Evolutionary conservation across 2,888 invertebrate genomes (phyloP).

Genomic region (Drosophila robusta): DNA sequence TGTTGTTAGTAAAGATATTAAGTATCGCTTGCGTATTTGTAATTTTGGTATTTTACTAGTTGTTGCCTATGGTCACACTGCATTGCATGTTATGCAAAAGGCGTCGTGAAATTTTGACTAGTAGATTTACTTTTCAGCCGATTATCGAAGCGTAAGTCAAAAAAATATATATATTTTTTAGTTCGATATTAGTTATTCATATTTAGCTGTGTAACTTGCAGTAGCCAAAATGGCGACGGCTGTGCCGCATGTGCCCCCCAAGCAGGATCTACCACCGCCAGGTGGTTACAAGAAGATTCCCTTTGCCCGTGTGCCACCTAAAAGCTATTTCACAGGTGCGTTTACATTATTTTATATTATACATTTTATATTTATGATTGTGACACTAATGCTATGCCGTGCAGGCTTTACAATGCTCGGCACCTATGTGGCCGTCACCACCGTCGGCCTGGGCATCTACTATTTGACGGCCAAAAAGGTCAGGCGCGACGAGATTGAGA

Average conservation of each 20-base stretch:
- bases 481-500: constrained; percentile 88
- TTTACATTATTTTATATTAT: constrained; percentile 5
- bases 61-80: constrained; percentile 47
- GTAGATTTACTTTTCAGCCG: constrained; percentile 34
- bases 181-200: neutral
- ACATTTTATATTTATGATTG: neutral
- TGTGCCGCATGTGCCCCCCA: constrained; percentile 83
- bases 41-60: constrained; percentile 20
- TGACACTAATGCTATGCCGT: neutral
- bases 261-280: constrained; percentile 96
- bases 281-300: constrained; percentile 95
- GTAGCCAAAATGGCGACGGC: constrained; percentile 71
- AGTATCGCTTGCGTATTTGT: too few relatives aligned
- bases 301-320: constrained; percentile 90
- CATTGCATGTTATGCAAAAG: constrained; percentile 80
- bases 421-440: constrained; percentile 87
- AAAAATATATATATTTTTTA: neutral
- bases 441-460: constrained; percentile 87
- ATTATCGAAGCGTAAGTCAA: constrained; percentile 57
- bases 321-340: constrained; percentile 89
- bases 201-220: constrained; percentile 10
- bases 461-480: constrained; percentile 86
- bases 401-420: constrained; percentile 88
- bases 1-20: too few relatives aligned
- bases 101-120: constrained; percentile 67